Conservation (phyloP, 1,140 invertebrate species). For the Pseudomyrmex sp. region DNA sequence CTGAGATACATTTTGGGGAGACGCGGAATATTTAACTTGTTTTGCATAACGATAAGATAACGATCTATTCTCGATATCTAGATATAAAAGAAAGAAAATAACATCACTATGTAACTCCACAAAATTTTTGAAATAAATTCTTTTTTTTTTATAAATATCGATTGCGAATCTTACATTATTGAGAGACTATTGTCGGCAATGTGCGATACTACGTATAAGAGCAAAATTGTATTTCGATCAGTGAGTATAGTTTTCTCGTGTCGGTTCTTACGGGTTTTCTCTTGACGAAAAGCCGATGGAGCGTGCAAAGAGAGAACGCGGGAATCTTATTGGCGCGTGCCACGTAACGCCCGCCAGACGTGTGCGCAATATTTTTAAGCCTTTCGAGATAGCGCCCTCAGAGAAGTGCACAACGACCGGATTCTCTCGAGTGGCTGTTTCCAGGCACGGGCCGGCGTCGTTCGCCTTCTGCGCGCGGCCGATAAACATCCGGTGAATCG, state of each 20-base stretch:
- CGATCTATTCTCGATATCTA: too few relatives aligned
- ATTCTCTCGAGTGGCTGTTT: constrained; percentile 45
- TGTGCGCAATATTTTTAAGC: constrained; percentile 57
- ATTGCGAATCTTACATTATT: too few relatives aligned
- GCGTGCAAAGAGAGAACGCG: constrained; percentile 16
- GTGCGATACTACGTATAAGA: constrained; percentile 23
- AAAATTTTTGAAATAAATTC: neutral
- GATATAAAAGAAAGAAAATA: too few relatives aligned
- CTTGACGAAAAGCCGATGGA: constrained; percentile 3
- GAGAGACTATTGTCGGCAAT: neutral
- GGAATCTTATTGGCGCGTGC: constrained; percentile 38
- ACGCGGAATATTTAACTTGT: neutral
- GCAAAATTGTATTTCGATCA: constrained; percentile 12
- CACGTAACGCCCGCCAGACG: constrained; percentile 22
- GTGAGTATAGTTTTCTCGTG: neutral
- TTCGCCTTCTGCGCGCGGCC: neutral
- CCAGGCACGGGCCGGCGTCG: constrained; percentile 15
- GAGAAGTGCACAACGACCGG: constrained; percentile 30
- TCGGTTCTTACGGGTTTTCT: neutral
- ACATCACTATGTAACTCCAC: too few relatives aligned
- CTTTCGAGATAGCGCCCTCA: constrained; percentile 52
- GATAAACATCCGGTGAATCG: constrained; percentile 59
- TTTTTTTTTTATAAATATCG: too few relatives aligned
- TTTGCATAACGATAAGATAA: neutral
- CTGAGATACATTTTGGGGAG: neutral